phyloP scores from a whole-genome alignment of 2,113 vertebrate genomes.

The Merops nubicus region DNA sequence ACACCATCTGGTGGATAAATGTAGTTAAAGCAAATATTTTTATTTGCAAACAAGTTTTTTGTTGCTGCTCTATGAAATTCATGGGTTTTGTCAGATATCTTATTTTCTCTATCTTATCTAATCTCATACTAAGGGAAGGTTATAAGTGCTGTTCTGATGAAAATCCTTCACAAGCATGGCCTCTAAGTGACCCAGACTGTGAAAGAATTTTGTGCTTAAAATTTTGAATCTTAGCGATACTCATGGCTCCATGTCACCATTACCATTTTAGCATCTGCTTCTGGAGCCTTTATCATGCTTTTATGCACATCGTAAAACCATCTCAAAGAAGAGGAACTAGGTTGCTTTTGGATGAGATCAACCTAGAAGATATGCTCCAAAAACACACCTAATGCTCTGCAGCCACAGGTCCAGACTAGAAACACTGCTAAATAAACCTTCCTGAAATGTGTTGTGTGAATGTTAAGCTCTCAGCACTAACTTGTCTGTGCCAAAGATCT shows the following conservation, averaged over 20 bases:
- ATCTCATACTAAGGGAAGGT: not conserved
- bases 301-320: not conserved
- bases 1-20: conserved; percentile 4
- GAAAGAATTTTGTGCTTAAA: not conserved
- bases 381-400: not conserved
- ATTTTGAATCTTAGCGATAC: not conserved
- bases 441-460: not conserved
- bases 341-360: not conserved
- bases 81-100: not conserved
- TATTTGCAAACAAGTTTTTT: not conserved
- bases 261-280: not conserved
- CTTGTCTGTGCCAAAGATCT: not conserved
- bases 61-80: not conserved
- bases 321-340: not conserved
- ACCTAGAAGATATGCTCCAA: not conserved
- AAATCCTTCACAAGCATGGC: not conserved
- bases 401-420: not conserved
- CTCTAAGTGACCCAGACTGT: not conserved
- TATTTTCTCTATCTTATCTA: not conserved
- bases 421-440: not conserved
- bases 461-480: not conserved
- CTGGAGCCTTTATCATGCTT: not conserved
- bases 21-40: not conserved
- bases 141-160: not conserved
- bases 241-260: not conserved